Percentiles rank a stretch among this genome's conserved stretches.
phyloP scores from a whole-genome alignment of 2,113 vertebrate genomes.

The Uria aalge region DNA sequence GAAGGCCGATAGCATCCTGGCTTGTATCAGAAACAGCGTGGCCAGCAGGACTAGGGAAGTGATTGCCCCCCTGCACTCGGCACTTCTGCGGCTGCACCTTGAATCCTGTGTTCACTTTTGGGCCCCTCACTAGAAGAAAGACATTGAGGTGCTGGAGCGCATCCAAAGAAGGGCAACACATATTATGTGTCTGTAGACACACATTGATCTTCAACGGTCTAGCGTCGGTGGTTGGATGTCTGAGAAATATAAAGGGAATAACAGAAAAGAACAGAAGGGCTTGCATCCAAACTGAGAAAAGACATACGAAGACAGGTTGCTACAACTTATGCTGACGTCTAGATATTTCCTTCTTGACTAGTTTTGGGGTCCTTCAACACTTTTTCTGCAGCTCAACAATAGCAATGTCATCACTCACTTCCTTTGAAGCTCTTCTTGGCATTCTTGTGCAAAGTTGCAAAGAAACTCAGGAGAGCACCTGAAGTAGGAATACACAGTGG shows the following conservation, averaged over 20 bases:
- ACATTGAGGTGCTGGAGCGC: background rate
- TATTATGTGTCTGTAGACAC: background rate
- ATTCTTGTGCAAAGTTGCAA: conserved; percentile 15
- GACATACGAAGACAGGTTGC: background rate
- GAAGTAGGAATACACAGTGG: conserved; percentile 53
- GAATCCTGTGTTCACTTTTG: background rate
- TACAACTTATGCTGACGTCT: background rate
- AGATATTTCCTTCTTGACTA: conserved; percentile 6
- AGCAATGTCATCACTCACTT: background rate
- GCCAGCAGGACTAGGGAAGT: background rate
- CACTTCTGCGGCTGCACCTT: background rate
- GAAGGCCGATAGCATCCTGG: background rate
- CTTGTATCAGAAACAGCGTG: background rate
- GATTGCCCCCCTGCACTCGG: background rate
- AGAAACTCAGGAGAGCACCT: background rate
- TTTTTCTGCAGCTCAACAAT: conserved; percentile 1
- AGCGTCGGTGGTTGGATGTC: background rate
- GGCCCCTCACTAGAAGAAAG: background rate
- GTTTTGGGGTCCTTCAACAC: background rate
- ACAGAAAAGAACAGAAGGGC: background rate
- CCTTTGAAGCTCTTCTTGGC: background rate
- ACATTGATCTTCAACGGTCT: background rate
- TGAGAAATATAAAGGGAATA: background rate
- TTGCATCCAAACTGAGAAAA: background rate
- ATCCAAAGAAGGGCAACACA: background rate